Evolutionary conservation across 1,140 invertebrate genomes (phyloP).

Genomic region (Bombus balteatus): DNA sequence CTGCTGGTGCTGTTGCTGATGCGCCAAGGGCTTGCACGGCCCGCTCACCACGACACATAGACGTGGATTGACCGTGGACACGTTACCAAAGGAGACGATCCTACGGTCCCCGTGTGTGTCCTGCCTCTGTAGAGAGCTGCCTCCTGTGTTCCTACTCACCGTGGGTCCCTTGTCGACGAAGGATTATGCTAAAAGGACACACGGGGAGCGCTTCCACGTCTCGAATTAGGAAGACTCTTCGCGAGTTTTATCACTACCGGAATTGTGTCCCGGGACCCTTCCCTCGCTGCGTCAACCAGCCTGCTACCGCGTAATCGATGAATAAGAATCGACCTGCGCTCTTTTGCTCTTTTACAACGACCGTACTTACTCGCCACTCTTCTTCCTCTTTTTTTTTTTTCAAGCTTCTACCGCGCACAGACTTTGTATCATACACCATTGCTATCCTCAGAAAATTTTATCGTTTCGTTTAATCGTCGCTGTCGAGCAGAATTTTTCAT

Average conservation of each 20-base stretch:
- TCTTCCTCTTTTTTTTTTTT: background rate
- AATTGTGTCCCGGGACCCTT: constrained; percentile 33
- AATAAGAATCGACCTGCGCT: constrained; percentile 23
- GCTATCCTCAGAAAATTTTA: too few relatives aligned
- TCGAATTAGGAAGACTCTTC: constrained; percentile 74
- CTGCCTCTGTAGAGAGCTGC: constrained; percentile 46
- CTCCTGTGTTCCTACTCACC: constrained; percentile 67
- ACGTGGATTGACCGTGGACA: constrained; percentile 64
- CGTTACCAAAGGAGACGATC: constrained; percentile 40
- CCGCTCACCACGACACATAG: constrained; percentile 63
- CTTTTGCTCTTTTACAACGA: background rate
- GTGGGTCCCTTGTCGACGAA: constrained; percentile 73
- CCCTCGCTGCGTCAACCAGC: constrained; percentile 34
- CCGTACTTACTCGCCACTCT: background rate
- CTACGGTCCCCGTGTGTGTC: constrained; percentile 57
- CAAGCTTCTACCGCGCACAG: background rate
- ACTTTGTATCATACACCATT: too few relatives aligned
- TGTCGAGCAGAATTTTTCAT: too few relatives aligned
- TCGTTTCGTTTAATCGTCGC: too few relatives aligned
- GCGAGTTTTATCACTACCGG: constrained; percentile 55
- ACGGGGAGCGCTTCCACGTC: constrained; percentile 70
- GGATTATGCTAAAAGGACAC: constrained; percentile 81
- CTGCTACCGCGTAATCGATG: constrained; percentile 47
- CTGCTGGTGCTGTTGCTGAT: constrained; percentile 64
- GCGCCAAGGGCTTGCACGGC: constrained; percentile 47